These are phyloP conservation scores for Lophura nycthemera DNA, from an alignment of 2,113 vertebrate genomes.

Conservation along the genomic window DNA sequence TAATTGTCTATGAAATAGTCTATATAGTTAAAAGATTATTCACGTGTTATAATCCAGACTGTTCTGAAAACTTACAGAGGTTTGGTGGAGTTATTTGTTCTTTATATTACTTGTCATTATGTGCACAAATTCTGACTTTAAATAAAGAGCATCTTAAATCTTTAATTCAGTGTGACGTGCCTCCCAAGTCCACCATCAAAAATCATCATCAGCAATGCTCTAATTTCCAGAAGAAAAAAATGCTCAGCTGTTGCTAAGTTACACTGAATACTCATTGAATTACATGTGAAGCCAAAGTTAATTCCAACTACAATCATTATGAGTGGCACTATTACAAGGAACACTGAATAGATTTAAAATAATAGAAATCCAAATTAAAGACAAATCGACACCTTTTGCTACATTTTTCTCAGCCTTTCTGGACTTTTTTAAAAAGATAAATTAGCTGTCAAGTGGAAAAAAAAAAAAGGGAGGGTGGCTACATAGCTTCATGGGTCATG, in stretches of 20 bases:
- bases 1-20: neutral
- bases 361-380: conserved; percentile 63
- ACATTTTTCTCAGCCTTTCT: conserved; percentile 20
- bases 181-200: conserved; percentile 44
- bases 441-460: neutral
- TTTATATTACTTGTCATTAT: conserved; percentile 40
- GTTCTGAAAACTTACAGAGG: conserved; percentile 7
- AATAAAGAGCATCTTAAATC: conserved; percentile 54
- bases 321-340: conserved; percentile 44
- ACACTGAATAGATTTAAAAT: conserved; percentile 66
- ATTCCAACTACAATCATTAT: conserved; percentile 73
- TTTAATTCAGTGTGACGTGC: conserved; percentile 70
- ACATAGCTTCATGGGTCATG: neutral
- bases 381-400: conserved; percentile 45
- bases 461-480: too few species aligned
- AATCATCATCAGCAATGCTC: conserved; percentile 56
- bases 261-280: conserved; percentile 60
- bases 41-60: neutral
- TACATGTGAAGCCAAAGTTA: conserved; percentile 66
- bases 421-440: neutral
- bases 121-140: conserved; percentile 38
- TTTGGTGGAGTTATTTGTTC: neutral
- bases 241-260: conserved; percentile 75
- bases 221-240: conserved; percentile 60
- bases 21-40: neutral